phyloP scores from a whole-genome alignment of 2,888 invertebrate species.

The Stictocephala bisonia region DNA sequence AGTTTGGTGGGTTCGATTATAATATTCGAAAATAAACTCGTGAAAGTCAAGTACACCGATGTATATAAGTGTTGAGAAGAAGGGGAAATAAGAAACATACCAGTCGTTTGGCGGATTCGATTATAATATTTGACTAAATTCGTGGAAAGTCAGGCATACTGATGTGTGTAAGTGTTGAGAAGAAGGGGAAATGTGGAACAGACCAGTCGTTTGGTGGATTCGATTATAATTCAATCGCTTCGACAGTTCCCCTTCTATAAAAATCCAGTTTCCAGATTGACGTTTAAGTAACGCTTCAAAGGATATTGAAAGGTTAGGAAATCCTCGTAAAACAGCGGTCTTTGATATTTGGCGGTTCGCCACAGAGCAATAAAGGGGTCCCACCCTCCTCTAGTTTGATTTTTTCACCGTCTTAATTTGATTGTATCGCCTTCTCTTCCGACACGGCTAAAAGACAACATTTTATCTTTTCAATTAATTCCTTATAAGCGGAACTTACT shows the following conservation, averaged over 20 bases:
- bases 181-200: too few relatives aligned
- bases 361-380: slow-evolving; percentile 43
- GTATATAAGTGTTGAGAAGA: too few relatives aligned
- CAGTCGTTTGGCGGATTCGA: too few relatives aligned
- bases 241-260: slow-evolving; percentile 39
- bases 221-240: slow-evolving; percentile 45
- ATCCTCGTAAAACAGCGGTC: slow-evolving; percentile 40
- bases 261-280: slow-evolving; percentile 45
- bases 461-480: slow-evolving; percentile 35
- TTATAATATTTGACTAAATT: too few relatives aligned
- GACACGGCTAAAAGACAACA: slow-evolving; percentile 31
- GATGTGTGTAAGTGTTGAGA: too few relatives aligned
- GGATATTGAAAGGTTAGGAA: slow-evolving; percentile 46
- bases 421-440: slow-evolving; percentile 34
- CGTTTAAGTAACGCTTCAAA: slow-evolving; percentile 39
- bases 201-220: too few relatives aligned
- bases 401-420: slow-evolving; percentile 46
- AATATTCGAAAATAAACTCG: too few relatives aligned
- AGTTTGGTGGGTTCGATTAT: too few relatives aligned
- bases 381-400: slow-evolving; percentile 41
- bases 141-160: too few relatives aligned
- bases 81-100: too few relatives aligned
- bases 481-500: slow-evolving; percentile 22
- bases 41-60: too few relatives aligned
- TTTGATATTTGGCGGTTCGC: slow-evolving; percentile 42